Conservation (phyloP, 2,797 vertebrate genomes). For the Erithacus rubecula region DNA sequence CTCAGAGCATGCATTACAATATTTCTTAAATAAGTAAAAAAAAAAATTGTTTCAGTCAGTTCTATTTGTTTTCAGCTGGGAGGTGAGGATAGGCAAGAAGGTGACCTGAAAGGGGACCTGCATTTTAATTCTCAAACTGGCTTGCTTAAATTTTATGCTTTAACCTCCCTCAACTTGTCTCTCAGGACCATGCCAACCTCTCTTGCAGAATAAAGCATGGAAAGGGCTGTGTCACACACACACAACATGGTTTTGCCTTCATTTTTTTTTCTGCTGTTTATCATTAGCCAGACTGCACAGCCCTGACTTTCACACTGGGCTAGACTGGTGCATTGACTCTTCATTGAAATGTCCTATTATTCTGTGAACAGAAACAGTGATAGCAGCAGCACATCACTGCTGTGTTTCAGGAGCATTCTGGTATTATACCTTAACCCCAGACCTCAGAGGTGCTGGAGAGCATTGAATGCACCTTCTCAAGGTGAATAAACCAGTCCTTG, state of each 20-base stretch:
- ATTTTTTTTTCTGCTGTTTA: neutral
- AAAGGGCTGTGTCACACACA: neutral
- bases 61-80: slow-evolving; percentile 30
- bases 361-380: neutral
- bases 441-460: neutral
- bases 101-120: neutral
- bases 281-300: neutral
- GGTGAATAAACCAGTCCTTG: neutral
- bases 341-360: neutral
- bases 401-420: neutral
- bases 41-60: neutral
- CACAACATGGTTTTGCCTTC: neutral
- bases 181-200: neutral
- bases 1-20: neutral
- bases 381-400: neutral
- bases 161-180: neutral
- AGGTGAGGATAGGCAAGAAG: neutral
- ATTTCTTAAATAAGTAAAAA: slow-evolving; percentile 39
- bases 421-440: neutral
- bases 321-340: neutral
- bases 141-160: neutral
- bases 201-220: neutral
- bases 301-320: neutral
- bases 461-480: neutral
- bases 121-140: slow-evolving; percentile 9